phyloP scores from a whole-genome alignment of 2,113 vertebrate species.

The Bos javanicus region DNA sequence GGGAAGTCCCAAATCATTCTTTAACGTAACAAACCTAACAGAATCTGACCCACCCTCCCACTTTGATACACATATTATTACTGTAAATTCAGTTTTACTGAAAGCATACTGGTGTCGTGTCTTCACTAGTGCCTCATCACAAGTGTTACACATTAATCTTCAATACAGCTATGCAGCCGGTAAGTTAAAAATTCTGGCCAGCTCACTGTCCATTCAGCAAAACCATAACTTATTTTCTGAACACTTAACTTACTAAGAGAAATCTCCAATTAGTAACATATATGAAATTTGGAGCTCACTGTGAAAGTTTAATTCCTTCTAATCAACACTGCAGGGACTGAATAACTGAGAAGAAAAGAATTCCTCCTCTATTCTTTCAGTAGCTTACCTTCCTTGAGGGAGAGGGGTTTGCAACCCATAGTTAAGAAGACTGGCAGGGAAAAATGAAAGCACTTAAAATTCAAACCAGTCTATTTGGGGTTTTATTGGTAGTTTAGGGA shows the following conservation, averaged over 20 bases:
- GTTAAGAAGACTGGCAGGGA: neutral
- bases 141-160: neutral
- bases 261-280: neutral
- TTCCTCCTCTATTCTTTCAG: neutral
- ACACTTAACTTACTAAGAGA: neutral
- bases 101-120: neutral
- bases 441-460: neutral
- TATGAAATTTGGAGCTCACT: neutral
- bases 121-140: neutral
- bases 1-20: neutral
- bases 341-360: neutral
- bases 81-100: neutral
- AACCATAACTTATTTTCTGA: neutral
- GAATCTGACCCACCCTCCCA: too few species aligned
- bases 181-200: neutral
- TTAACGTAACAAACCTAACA: neutral
- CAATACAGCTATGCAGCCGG: neutral
- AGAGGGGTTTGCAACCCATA: neutral
- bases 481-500: neutral
- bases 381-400: neutral
- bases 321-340: neutral
- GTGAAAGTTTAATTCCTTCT: neutral
- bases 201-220: neutral
- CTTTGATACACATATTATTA: neutral
- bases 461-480: neutral